Evolutionary conservation across 1,140 invertebrate species (phyloP), one percentile per base, ranked within the genome.

Genomic region (Drosophila murphyi): DNA sequence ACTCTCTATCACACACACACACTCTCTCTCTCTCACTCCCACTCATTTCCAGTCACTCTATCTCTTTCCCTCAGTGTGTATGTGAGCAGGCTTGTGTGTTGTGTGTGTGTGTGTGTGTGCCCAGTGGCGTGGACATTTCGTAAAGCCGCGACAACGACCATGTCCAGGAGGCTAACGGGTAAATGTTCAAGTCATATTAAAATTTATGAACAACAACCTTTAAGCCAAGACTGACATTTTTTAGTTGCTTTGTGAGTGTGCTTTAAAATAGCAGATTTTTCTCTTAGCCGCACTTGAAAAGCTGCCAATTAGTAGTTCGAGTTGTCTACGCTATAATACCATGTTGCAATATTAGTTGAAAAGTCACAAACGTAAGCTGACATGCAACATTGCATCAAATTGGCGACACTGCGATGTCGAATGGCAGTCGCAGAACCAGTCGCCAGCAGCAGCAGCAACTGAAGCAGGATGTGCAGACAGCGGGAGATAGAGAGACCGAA

Each of bases 351-450:
- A 87, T 43, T 43, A 87, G 48, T 12, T 4, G 12, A 35, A 83
- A 70, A 69, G 71, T 74, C 73, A 54, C 43, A 45, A 12, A 32
- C 5, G 77, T 89, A 89, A 89, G 85, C 85, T 89, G 85, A 85
- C 85, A 89, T 85, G 78, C 85, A 85, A 89, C 85, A 89, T 89
- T 89, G 85, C 85, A 81, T 78, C 75, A 89, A 82, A 88, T 88
- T 87, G 81, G 68, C 39, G 56, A 63, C 78, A 43, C 10, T 72
- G 48, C 29, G 51, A 65, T 59, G 70, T 67, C 72, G 70, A 60
- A 47, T 67, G 54, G 48, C 50, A 72, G 59, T 20, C 20, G 20
- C 20, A 20, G 20, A 0, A 20, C 20, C 20, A 20, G 20, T 20
- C 20, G 20, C 20, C 20, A 20, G 20, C 20, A 20, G 20, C 20